A percentile compares a stretch with the other conserved stretches of the same genome.
Conservation (phyloP, 2,797 vertebrate species). For the Brotula barbata region DNA sequence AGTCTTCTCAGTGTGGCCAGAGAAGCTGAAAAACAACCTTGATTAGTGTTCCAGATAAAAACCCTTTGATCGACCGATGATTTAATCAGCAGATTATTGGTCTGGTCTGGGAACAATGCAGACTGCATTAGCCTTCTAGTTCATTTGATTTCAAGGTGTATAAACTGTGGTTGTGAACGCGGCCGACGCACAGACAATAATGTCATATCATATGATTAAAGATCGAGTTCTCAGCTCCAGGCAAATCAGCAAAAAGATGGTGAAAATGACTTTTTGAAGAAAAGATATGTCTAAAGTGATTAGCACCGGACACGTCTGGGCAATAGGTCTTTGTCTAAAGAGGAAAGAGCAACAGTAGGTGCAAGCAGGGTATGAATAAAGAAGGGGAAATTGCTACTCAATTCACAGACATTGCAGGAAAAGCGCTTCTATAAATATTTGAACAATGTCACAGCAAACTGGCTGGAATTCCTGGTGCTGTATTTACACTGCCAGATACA, state of each 20-base stretch:
- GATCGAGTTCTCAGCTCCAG: constrained; percentile 10
- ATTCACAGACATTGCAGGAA: constrained; percentile 42
- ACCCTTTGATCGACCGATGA: constrained; percentile 41
- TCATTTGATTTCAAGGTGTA: constrained; percentile 37
- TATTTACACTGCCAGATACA: too few relatives aligned
- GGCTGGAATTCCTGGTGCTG: constrained; percentile 19
- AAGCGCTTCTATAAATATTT: constrained; percentile 67
- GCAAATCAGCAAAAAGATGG: not conserved
- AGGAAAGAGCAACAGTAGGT: constrained; percentile 44
- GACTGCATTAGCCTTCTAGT: constrained; percentile 26
- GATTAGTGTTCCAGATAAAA: constrained; percentile 67
- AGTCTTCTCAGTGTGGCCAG: constrained; percentile 28
- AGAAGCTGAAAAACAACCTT: constrained; percentile 30
- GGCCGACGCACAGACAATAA: not conserved
- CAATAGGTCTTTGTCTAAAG: constrained; percentile 20
- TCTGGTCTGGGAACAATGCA: constrained; percentile 51
- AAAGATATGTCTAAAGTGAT: constrained; percentile 13
- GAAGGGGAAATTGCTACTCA: constrained; percentile 30
- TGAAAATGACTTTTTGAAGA: not conserved
- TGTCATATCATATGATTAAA: constrained; percentile 30
- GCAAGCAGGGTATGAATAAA: constrained; percentile 25
- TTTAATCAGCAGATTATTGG: constrained; percentile 57
- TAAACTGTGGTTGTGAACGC: constrained; percentile 10
- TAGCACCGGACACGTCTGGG: constrained; percentile 22
- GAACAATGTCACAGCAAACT: constrained; percentile 52